Conservation (phyloP, 2,888 invertebrate genomes). For the Thalpophila matura region DNA sequence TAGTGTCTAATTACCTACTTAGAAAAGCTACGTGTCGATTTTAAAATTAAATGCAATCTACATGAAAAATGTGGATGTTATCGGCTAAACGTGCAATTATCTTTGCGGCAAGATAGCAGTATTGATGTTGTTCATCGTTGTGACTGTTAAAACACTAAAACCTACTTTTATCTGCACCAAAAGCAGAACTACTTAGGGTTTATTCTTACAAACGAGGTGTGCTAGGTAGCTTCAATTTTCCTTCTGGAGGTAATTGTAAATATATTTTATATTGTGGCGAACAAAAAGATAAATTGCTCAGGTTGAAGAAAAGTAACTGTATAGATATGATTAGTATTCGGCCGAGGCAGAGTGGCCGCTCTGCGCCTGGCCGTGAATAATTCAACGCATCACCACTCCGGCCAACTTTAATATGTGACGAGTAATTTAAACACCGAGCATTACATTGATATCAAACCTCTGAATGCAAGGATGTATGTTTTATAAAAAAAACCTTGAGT, state of each 20-base stretch:
- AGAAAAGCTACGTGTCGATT: not conserved
- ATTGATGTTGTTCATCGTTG: conserved; percentile 29
- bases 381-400: conserved; percentile 74
- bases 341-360: conserved; percentile 67
- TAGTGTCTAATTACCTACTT: not conserved
- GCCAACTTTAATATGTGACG: conserved; percentile 73
- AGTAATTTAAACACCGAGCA: conserved; percentile 71
- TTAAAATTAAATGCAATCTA: conserved; percentile 36
- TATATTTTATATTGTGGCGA: conserved; percentile 9
- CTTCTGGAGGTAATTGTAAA: conserved; percentile 6
- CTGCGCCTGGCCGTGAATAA: conserved; percentile 73
- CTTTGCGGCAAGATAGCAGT: conserved; percentile 38
- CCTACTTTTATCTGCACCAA: conserved; percentile 8
- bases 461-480: conserved; percentile 23
- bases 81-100: conserved; percentile 46
- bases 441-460: conserved; percentile 50
- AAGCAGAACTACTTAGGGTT: not conserved
- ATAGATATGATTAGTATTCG: conserved; percentile 76
- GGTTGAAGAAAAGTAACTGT: conserved; percentile 64
- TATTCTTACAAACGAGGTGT: not conserved
- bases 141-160: conserved; percentile 21
- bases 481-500: conserved; percentile 6
- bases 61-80: conserved; percentile 33
- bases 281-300: conserved; percentile 49
- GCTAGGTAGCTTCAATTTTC: not conserved